Evolutionary conservation across 2,113 vertebrate genomes (phyloP).

Genomic region (Ondatra zibethicus): DNA sequence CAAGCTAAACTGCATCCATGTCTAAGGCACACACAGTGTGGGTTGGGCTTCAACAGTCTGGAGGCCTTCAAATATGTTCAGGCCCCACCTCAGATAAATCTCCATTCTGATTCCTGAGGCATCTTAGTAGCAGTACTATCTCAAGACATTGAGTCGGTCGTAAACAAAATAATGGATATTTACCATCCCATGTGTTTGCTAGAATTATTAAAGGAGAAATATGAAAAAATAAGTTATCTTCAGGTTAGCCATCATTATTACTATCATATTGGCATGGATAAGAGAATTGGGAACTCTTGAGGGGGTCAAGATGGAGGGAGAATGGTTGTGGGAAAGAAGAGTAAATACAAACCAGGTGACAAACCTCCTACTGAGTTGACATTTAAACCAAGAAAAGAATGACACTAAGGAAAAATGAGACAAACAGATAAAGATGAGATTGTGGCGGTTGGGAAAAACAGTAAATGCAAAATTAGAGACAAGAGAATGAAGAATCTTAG

Average conservation of each 20-base stretch:
- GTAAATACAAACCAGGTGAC: background rate
- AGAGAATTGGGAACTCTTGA: background rate
- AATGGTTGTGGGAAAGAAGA: background rate
- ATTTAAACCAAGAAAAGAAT: background rate
- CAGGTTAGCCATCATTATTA: background rate
- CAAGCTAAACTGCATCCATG: background rate
- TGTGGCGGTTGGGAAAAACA: background rate
- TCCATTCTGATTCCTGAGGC: background rate
- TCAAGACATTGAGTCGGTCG: background rate
- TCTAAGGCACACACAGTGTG: background rate
- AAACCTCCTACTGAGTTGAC: background rate
- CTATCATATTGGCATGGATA: background rate
- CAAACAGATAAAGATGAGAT: rapidly evolving
- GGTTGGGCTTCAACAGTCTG: too few relatives aligned
- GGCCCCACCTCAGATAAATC: background rate
- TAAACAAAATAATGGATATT: background rate
- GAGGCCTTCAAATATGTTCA: background rate
- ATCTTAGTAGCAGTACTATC: background rate
- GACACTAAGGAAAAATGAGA: background rate
- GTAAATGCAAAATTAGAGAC: background rate
- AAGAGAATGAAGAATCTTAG: background rate
- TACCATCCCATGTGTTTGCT: background rate
- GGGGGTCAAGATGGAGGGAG: background rate
- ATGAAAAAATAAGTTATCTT: background rate
- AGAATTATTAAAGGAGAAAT: background rate